phyloP scores from a whole-genome alignment of 2,888 invertebrate species.

The Stegophylla sp. region DNA sequence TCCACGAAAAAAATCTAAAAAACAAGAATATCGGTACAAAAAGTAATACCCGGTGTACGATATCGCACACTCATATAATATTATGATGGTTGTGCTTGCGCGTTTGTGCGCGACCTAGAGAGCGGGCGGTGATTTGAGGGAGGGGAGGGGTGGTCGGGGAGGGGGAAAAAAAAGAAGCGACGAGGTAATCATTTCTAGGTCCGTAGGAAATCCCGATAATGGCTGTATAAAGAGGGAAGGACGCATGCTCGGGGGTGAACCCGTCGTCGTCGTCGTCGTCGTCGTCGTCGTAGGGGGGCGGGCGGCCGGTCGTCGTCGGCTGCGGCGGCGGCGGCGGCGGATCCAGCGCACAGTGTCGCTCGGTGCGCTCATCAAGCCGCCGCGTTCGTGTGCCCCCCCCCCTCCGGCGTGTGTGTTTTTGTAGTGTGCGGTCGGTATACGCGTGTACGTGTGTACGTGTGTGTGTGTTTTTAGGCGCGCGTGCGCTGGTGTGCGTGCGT shows the following conservation, averaged over 20 bases:
- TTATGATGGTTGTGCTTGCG: not conserved
- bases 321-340: constrained; percentile 61
- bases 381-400: constrained; percentile 41
- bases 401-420: constrained; percentile 9
- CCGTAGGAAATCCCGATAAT: constrained; percentile 57
- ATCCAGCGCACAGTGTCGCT: constrained; percentile 45
- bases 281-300: constrained; percentile 62
- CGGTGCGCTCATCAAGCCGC: constrained; percentile 45
- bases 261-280: constrained; percentile 61
- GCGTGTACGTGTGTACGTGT: not conserved
- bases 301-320: constrained; percentile 46
- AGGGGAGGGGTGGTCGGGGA: not conserved
- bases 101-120: not conserved
- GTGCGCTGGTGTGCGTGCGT: constrained; percentile 2
- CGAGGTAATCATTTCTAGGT: constrained; percentile 52
- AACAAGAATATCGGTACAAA: too few relatives aligned
- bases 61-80: too few relatives aligned
- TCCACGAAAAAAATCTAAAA: too few relatives aligned
- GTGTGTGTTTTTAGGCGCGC: not conserved
- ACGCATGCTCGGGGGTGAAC: constrained; percentile 63
- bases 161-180: constrained; percentile 11
- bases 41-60: too few relatives aligned
- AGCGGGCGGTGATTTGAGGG: too few relatives aligned
- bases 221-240: constrained; percentile 59
- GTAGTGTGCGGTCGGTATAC: not conserved